phyloP scores from a whole-genome alignment of 2,113 vertebrate species.

The Panurus biarmicus region DNA sequence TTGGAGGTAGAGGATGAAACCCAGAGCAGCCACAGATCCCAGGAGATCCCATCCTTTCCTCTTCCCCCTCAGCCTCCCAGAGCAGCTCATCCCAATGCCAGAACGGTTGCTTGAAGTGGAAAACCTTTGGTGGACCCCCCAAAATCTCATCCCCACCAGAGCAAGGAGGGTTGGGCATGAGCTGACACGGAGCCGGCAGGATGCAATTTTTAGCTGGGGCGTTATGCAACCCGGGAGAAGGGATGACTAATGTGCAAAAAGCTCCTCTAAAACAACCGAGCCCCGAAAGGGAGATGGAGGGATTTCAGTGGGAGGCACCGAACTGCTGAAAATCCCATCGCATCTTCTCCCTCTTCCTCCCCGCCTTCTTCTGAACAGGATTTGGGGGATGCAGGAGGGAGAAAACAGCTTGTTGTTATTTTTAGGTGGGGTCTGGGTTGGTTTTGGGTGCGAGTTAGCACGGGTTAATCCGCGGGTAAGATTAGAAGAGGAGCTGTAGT shows the following conservation, averaged over 20 bases:
- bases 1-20: not conserved
- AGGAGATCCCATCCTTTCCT: not conserved
- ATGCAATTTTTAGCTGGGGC: conserved; percentile 69
- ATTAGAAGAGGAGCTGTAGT: not conserved
- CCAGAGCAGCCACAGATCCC: not conserved
- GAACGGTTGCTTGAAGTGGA: not conserved
- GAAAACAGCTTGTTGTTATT: not conserved
- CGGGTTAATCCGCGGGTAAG: not conserved
- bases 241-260: conserved; percentile 62
- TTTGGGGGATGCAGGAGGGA: not conserved
- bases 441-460: not conserved
- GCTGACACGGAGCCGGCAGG: conserved; percentile 37
- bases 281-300: conserved; percentile 25
- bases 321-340: not conserved
- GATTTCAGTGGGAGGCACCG: conserved; percentile 49
- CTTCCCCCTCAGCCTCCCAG: not conserved
- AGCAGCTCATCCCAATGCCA: not conserved
- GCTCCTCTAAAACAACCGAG: conserved; percentile 29
- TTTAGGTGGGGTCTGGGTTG: not conserved
- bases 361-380: not conserved
- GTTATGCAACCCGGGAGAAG: conserved; percentile 65
- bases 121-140: not conserved
- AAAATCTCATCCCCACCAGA: not conserved
- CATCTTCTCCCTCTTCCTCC: conserved; percentile 9
- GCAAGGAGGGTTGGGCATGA: not conserved